Evolutionary conservation across 2,888 invertebrate species (phyloP).

Genomic region (Caenorhabditis angaria): DNA sequence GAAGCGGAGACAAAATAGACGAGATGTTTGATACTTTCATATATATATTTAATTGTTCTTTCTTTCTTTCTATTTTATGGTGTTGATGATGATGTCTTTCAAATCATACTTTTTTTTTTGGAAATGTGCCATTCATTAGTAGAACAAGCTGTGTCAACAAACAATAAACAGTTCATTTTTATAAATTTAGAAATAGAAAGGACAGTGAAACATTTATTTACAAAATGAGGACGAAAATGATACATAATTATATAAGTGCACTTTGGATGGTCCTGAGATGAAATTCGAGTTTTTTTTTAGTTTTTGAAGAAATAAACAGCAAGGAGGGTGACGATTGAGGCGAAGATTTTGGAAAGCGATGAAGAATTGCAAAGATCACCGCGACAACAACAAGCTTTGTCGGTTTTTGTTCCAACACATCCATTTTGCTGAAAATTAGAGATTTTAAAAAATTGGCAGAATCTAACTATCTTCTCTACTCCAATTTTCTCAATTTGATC

Average conservation of each 20-base stretch:
- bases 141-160: too few species aligned
- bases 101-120: background rate
- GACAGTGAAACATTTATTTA: conserved; percentile 6
- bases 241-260: background rate
- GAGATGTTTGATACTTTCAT: background rate
- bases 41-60: background rate
- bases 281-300: conserved; percentile 5
- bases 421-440: conserved; percentile 49
- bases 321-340: conserved; percentile 27
- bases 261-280: background rate
- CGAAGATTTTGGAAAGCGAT: conserved; percentile 24
- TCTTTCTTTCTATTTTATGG: background rate
- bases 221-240: background rate
- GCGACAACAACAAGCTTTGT: conserved; percentile 53
- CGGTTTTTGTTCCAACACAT: conserved; percentile 45
- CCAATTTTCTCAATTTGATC: too few species aligned
- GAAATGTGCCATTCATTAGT: background rate
- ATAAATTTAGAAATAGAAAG: background rate
- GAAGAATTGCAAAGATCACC: conserved; percentile 51
- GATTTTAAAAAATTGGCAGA: background rate
- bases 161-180: background rate
- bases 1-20: conserved; percentile 13
- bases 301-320: conserved; percentile 34
- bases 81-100: background rate
- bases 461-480: background rate